Evolutionary conservation across 2,797 vertebrate genomes (phyloP).

Genomic region (Takifugu rubripes): DNA sequence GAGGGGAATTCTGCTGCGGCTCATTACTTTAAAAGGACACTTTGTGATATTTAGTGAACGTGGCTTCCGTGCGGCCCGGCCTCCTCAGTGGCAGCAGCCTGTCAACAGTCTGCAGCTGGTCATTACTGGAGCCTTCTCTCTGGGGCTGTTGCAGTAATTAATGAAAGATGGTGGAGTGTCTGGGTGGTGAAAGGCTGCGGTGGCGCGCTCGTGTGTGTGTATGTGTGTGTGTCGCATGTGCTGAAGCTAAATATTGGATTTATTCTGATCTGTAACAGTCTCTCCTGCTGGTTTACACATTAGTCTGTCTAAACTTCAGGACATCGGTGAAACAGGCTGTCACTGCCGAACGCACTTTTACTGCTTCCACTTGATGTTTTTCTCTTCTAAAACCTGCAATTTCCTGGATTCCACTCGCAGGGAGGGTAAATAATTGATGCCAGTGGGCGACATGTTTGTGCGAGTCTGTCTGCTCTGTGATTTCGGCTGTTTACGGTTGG

Average conservation of each 20-base stretch:
- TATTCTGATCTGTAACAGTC: no score
- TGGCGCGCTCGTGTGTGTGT: no score
- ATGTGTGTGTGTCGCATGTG: background rate
- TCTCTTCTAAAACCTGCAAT: conserved; percentile 26
- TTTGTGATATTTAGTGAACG: conserved; percentile 30
- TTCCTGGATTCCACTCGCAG: conserved; percentile 32
- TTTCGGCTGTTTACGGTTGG: conserved; percentile 11
- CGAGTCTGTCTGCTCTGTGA: conserved; percentile 21
- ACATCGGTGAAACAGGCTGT: no score
- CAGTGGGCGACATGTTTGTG: conserved; percentile 19
- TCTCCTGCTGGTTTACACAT: no score
- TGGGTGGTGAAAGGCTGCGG: background rate
- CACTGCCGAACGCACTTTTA: no score
- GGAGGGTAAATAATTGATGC: conserved; percentile 53
- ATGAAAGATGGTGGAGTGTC: conserved; percentile 3
- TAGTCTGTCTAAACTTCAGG: no score
- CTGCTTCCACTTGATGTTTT: background rate
- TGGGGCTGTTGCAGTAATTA: conserved; percentile 34
- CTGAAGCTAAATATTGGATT: no score
- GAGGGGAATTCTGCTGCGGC: conserved; percentile 4
- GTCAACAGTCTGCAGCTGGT: conserved; percentile 36
- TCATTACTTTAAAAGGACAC: conserved; percentile 37
- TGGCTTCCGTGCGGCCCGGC: conserved; percentile 24
- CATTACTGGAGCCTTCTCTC: conserved; percentile 33
- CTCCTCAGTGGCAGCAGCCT: conserved; percentile 22